Evolutionary conservation across 2,888 invertebrate genomes (phyloP).

Genomic region (Morinoia aosen): DNA sequence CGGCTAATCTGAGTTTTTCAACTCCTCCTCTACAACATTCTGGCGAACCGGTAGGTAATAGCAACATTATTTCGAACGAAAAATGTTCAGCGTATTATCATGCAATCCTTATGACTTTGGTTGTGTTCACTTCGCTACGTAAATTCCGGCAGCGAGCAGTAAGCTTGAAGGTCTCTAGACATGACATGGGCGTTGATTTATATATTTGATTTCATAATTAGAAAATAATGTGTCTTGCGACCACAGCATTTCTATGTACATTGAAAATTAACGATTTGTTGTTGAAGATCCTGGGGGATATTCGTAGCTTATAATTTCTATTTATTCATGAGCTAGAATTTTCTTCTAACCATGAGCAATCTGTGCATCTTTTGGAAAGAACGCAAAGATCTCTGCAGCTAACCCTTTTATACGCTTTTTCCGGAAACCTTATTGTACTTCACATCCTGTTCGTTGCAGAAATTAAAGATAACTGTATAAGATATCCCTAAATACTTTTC

Average conservation of each 20-base stretch:
- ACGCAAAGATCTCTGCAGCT: no score
- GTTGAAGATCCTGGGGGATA: neutral
- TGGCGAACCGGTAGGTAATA: no score
- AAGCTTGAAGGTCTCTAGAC: neutral
- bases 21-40: no score
- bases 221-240: neutral
- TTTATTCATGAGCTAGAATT: neutral
- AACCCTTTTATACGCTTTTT: neutral
- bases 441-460: neutral
- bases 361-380: no score
- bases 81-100: no score
- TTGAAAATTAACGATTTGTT: neutral
- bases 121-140: no score
- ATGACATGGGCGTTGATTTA: neutral
- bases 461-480: neutral
- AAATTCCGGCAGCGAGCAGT: neutral
- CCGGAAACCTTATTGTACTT: neutral
- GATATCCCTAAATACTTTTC: neutral
- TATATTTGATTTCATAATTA: neutral
- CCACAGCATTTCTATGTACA: neutral
- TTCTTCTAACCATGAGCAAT: neutral
- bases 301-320: neutral
- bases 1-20: no score
- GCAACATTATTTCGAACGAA: no score
- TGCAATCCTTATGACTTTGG: neutral